A percentile compares a stretch with the other conserved stretches of the same genome.
These are phyloP conservation scores for Ennomos fuscantarius DNA, from an alignment of 2,888 invertebrate genomes.

Conservation along the genomic window DNA sequence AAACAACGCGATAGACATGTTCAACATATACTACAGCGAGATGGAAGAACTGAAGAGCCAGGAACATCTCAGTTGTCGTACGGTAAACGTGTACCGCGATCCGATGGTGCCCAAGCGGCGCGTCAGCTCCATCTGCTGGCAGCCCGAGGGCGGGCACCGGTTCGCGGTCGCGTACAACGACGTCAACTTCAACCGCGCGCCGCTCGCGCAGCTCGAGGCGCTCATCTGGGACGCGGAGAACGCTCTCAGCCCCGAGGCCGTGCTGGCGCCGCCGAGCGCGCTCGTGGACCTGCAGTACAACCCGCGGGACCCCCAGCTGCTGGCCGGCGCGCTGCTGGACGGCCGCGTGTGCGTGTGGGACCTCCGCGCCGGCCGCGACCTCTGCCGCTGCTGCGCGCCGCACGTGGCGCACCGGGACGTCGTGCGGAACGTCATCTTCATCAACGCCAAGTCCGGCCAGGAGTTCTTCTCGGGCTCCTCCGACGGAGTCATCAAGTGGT, in stretches of 20 bases:
- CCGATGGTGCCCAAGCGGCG: conserved; percentile 86
- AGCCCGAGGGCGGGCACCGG: conserved; percentile 91
- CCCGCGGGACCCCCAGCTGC: conserved; percentile 89
- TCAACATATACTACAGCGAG: conserved; percentile 93
- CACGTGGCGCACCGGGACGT: conserved; percentile 95
- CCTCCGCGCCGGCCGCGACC: conserved; percentile 89
- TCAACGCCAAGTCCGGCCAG: conserved; percentile 95
- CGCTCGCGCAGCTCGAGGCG: conserved; percentile 57
- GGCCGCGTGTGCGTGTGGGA: conserved; percentile 91
- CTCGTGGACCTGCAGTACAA: conserved; percentile 93
- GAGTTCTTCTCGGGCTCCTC: conserved; percentile 97
- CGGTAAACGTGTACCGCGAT: conserved; percentile 94
- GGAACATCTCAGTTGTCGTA: conserved; percentile 88
- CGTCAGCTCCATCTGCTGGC: conserved; percentile 93
- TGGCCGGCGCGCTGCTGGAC: conserved; percentile 88
- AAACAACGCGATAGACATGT: conserved; percentile 97
- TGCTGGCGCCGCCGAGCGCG: conserved; percentile 88
- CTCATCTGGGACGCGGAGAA: conserved; percentile 97
- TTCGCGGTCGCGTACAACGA: conserved; percentile 94
- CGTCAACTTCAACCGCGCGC: conserved; percentile 87
- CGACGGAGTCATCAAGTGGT: conserved; percentile 95
- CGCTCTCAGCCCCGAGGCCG: conserved; percentile 90
- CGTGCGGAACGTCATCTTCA: conserved; percentile 93
- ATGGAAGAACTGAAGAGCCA: conserved; percentile 87
- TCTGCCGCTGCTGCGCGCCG: conserved; percentile 86